Base-by-base conservation (phyloP, 2,888 invertebrate genomes). In the Microctonus brassicae region DNA sequence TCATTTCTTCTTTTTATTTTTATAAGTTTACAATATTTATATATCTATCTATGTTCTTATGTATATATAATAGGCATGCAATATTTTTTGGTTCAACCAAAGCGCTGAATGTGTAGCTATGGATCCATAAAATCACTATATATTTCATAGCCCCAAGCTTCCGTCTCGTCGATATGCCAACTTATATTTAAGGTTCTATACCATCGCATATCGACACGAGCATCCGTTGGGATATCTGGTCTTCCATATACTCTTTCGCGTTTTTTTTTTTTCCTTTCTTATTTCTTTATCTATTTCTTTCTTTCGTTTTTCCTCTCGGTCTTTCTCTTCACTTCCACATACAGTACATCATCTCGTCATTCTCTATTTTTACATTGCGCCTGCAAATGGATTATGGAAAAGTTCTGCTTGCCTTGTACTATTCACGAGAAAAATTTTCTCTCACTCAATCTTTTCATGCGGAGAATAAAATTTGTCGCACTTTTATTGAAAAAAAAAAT, bases 371-470 rank as follows among this genome's bases (percentile, higher is more conserved):
- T 17, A 47, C 47, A 47, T 47, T 47, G 47, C 47, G 17, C 33
- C 53, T 24, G 55, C 65, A 65, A 65, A 65, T 65, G 65, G 65
- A 33, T 64, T 55, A 53, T 53, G 29, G 65, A 65, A 65, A 65
- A 65, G 53, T 65, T 53, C 53, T 53, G 53, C 52, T 34, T 65
- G 26, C 24, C 29, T 34, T 34, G 34, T 36, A 53, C 34, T 53
- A 65, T 55, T 20, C 34, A 20, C 9, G 33, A 22, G 29, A 63
- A 63, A 47, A 62, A 60, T 34, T 60, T 60, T 60, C 60, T 60
- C 22, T 60, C 60, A 47, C 47, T 47, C 47, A 47, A 47, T 47
- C 47, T 47, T 55, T 55, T 55, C 26, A 55, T 55, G 22, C 33
- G 34, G 34, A 64, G 52, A 52, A 64, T 47, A 47, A 52, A 64